phyloP scores from a whole-genome alignment of 2,797 vertebrate genomes.

The Sitta carolinensis region DNA sequence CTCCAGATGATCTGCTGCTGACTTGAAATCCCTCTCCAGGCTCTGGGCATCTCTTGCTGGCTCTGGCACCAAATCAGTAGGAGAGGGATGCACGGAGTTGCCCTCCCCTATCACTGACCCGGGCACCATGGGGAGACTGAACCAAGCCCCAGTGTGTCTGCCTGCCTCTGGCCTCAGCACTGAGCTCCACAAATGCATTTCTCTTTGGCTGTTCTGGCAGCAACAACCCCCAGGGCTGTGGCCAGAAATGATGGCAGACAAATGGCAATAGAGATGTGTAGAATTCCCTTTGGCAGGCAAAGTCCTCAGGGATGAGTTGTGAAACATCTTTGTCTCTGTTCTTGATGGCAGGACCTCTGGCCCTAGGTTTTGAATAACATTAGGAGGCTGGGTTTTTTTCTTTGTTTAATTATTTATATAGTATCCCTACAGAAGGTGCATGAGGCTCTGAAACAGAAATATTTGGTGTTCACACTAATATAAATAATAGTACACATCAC shows the following conservation, averaged over 20 bases:
- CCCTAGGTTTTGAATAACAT: neutral
- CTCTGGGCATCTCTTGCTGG: neutral
- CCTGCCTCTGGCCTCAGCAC: neutral
- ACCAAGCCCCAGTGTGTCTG: neutral
- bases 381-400: neutral
- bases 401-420: neutral
- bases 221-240: neutral
- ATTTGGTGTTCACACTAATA: neutral
- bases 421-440: neutral
- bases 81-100: accelerated
- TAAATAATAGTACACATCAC: neutral
- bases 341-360: neutral
- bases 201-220: neutral
- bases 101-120: neutral
- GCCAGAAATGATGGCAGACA: neutral
- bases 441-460: neutral
- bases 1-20: neutral
- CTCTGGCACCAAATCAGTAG: neutral
- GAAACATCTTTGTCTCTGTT: neutral
- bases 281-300: neutral
- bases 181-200: neutral
- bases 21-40: neutral
- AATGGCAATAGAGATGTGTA: neutral
- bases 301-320: neutral
- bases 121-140: neutral